These are phyloP conservation scores for Mohoua ochrocephala DNA, from an alignment of 2,113 vertebrate genomes.

Conservation along the genomic window DNA sequence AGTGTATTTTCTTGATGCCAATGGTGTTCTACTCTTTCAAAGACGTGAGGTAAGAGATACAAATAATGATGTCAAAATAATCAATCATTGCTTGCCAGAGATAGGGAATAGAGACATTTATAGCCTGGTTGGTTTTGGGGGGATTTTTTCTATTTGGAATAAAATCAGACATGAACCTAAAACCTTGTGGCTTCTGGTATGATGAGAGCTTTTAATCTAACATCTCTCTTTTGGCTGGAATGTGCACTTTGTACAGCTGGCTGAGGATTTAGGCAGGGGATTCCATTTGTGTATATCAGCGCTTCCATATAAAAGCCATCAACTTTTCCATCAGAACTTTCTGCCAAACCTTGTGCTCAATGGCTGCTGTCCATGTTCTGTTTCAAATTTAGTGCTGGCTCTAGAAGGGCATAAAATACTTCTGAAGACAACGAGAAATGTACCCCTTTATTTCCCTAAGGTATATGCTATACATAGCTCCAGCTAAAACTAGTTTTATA, in stretches of 20 bases:
- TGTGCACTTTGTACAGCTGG: not conserved
- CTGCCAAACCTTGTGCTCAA: not conserved
- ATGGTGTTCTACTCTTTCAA: not conserved
- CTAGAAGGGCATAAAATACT: constrained; percentile 60
- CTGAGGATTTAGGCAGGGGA: not conserved
- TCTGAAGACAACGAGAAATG: constrained; percentile 66
- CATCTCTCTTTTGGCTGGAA: not conserved
- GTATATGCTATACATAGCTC: constrained; percentile 32
- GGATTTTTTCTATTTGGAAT: not conserved
- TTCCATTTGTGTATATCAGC: not conserved
- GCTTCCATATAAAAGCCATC: not conserved
- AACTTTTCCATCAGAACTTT: not conserved
- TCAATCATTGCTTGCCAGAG: not conserved
- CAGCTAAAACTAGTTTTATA: constrained; percentile 63
- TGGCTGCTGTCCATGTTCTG: constrained; percentile 23
- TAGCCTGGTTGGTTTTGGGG: not conserved
- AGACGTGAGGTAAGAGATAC: not conserved
- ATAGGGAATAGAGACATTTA: not conserved
- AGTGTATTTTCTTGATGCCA: not conserved
- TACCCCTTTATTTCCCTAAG: constrained; percentile 64
- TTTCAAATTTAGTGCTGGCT: constrained; percentile 60
- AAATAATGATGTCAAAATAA: not conserved
- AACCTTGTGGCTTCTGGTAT: not conserved
- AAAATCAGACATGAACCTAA: not conserved
- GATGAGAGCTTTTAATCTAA: not conserved